Conservation (phyloP, 2,113 vertebrate species). For the Rhinolophus sinicus region DNA sequence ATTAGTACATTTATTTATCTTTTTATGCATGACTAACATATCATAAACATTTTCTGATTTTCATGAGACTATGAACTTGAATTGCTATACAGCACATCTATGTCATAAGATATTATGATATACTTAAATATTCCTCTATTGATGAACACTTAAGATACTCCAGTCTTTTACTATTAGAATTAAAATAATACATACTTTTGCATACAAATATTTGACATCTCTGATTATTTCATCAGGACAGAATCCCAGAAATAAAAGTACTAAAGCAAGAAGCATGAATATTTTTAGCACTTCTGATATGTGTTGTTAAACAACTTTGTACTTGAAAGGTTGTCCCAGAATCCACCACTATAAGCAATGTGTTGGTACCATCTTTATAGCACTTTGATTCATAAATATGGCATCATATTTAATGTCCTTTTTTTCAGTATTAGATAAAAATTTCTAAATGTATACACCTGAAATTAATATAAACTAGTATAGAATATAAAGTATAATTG, state of each 20-base stretch:
- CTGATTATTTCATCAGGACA: background rate
- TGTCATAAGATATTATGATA: background rate
- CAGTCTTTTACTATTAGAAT: background rate
- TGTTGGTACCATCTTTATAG: background rate
- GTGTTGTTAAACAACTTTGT: background rate
- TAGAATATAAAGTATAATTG: no score
- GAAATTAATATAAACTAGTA: no score
- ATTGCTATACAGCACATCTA: background rate
- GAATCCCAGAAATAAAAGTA: background rate
- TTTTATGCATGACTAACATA: background rate
- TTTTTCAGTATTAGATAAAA: background rate
- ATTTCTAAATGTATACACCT: background rate
- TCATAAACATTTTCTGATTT: constrained; percentile 3
- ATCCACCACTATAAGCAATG: background rate
- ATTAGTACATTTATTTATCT: constrained; percentile 13
- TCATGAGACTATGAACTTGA: background rate
- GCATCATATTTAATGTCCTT: background rate
- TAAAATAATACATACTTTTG: constrained; percentile 11
- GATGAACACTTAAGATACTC: background rate
- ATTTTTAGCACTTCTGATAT: background rate
- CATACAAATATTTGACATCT: background rate
- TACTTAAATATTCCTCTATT: background rate
- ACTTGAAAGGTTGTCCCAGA: background rate
- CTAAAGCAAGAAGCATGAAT: background rate
- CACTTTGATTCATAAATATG: background rate